These are phyloP conservation scores for Propithecus deckenii DNA, from an alignment of 2,797 vertebrate species.

Conservation along the genomic window DNA sequence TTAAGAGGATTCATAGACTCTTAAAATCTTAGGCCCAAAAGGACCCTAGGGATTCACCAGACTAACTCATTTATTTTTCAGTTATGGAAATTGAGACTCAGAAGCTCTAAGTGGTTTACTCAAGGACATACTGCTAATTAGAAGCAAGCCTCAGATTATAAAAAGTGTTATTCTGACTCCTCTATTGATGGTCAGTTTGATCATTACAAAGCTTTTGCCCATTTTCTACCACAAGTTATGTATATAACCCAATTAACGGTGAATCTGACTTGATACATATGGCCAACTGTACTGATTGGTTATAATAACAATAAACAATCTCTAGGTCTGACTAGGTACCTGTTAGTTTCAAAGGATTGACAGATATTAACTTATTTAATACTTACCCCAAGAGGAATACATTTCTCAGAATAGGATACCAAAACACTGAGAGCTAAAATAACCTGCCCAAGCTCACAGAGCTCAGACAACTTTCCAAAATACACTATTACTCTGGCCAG, in stretches of 20 bases:
- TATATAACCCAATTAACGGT: background rate
- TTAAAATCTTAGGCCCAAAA: slow-evolving; percentile 15
- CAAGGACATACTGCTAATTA: slow-evolving; percentile 41
- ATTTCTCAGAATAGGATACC: background rate
- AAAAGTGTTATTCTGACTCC: background rate
- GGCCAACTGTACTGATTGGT: background rate
- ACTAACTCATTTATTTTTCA: slow-evolving; percentile 42
- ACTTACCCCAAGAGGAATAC: background rate
- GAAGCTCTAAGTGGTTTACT: slow-evolving; percentile 22
- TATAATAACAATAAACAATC: background rate
- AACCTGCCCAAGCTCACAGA: background rate
- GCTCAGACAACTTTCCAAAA: background rate
- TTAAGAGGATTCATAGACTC: background rate
- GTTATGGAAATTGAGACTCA: slow-evolving; percentile 48
- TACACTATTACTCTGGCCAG: accelerated
- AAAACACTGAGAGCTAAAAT: background rate
- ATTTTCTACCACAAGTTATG: background rate
- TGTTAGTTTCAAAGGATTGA: background rate
- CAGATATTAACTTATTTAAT: background rate
- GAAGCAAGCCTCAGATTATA: background rate
- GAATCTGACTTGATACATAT: background rate
- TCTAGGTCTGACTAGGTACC: background rate
- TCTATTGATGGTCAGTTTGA: slow-evolving; percentile 10
- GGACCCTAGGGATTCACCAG: background rate
- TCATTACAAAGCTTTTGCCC: background rate